Base-by-base conservation (phyloP, 2,888 invertebrate genomes). In the Cepaea hortensis region DNA sequence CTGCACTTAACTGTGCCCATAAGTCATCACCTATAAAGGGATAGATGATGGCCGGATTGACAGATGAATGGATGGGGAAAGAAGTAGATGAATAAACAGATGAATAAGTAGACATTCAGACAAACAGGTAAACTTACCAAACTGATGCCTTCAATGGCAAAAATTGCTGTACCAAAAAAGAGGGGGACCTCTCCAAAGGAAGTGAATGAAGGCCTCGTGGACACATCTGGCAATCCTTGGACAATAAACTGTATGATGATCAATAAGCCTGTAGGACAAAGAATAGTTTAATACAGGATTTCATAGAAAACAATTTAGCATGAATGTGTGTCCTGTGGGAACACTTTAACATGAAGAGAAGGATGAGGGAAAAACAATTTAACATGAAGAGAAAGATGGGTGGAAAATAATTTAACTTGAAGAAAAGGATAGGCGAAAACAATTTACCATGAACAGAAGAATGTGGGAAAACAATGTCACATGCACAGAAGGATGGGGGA, bases 111-210 rank as follows among this genome's bases (percentile, higher is more conserved):
- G 35, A 35, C 35, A 35, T 35, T 35, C 35, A 35, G 35, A 35
- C 35, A 35, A 1, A 35, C 18, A 68, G 23, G 4, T 3, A 70
- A 20, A 92, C 94, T 92, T 88, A 95, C 95, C 91, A 96, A 93
- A 82, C 95, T 95, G 83, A 98, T 98, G 86, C 98, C 98, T 95
- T 99, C 98, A 95, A 98, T 98, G 3, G 98, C 97, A 95, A 98
- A 98, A 91, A 98, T 97, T 50, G 98, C 98, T 0, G 98, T 98
- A 46, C 98, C 98, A 95, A 99, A 98, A 95, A 97, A 98, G 48
- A 0, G 98, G 98, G 55, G 35, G 87, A 93, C 88, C 0, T 90
- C 88, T 9, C 18, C n/a, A 2, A 90, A 83, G 11, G 87, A 88
- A 18, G 79, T 89, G 81, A 91, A 91, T 0, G 90, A 88, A 4